Percentiles rank a stretch among this genome's conserved stretches.
Evolutionary conservation across 2,113 vertebrate genomes (phyloP).

Genomic region (Tetrax tetrax): DNA sequence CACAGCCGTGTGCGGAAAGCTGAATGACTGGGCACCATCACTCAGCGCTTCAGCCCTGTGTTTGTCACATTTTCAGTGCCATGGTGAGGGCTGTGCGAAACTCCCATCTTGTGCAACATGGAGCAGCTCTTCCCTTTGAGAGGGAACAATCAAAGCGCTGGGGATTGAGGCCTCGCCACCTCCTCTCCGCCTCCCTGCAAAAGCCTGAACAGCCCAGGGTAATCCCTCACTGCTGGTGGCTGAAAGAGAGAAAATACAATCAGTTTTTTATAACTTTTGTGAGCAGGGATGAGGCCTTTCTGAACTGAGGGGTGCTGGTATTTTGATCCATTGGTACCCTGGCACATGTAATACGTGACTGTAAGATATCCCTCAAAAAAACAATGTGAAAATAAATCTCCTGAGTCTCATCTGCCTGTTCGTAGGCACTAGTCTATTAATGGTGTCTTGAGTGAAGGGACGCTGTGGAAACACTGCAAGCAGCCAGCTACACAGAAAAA

Average conservation of each 20-base stretch:
- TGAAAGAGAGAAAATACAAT: background rate
- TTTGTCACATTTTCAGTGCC: background rate
- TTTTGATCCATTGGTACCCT: background rate
- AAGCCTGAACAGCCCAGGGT: background rate
- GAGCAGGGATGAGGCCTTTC: background rate
- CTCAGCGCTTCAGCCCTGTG: background rate
- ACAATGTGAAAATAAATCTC: background rate
- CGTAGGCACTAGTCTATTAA: background rate
- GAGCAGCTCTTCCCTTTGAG: background rate
- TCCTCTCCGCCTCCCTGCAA: background rate
- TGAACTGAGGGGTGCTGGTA: background rate
- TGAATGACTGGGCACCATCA: background rate
- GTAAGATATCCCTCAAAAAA: background rate
- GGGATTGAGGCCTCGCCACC: background rate
- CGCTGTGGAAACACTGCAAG: background rate
- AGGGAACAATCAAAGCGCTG: background rate
- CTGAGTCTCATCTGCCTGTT: background rate
- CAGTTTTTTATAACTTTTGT: fast-evolving
- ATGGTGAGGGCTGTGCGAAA: fast-evolving
- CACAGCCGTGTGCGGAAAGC: background rate
- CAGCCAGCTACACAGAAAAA: background rate
- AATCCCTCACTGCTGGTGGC: background rate
- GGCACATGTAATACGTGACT: background rate
- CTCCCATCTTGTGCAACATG: background rate
- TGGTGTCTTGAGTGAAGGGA: background rate